These are phyloP conservation scores for Augochlora pura DNA, from an alignment of 1,140 invertebrate genomes.

Conservation along the genomic window DNA sequence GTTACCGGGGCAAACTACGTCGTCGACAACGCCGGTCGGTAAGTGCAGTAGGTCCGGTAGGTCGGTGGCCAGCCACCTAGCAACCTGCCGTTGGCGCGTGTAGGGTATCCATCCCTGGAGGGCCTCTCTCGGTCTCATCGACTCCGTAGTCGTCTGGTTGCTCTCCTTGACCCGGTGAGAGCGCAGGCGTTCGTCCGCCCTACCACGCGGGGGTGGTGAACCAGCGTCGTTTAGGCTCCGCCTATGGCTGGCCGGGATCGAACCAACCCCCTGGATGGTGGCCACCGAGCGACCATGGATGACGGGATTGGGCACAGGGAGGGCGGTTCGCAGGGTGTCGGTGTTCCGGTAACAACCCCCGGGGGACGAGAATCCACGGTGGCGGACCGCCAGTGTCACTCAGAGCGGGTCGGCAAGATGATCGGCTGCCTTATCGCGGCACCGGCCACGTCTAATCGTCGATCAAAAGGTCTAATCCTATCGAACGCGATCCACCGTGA, in stretches of 20 bases:
- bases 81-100: slow-evolving; percentile 31
- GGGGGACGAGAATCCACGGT: slow-evolving; percentile 3
- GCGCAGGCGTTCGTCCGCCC: slow-evolving; percentile 57
- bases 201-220: slow-evolving; percentile 16
- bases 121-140: background rate
- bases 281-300: background rate
- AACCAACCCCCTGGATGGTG: slow-evolving; percentile 24
- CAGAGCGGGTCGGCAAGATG: slow-evolving; percentile 63
- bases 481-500: slow-evolving; percentile 25
- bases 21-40: slow-evolving; percentile 64
- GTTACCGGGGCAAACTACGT: slow-evolving; percentile 66
- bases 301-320: background rate
- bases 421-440: slow-evolving; percentile 53
- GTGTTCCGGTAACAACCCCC: slow-evolving; percentile 18
- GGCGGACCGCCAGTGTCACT: slow-evolving; percentile 50
- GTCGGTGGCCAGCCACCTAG: slow-evolving; percentile 53
- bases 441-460: slow-evolving; percentile 21
- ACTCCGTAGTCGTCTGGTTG: background rate
- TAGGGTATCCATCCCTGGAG: background rate
- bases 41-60: slow-evolving; percentile 65
- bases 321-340: background rate
- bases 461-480: background rate
- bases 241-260: slow-evolving; percentile 18
- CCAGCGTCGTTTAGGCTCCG: slow-evolving; percentile 48
- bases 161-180: slow-evolving; percentile 1